Evolutionary conservation across 1,140 invertebrate species (phyloP), one percentile per base, ranked within the genome.

Genomic region (Brachionus sp.): DNA sequence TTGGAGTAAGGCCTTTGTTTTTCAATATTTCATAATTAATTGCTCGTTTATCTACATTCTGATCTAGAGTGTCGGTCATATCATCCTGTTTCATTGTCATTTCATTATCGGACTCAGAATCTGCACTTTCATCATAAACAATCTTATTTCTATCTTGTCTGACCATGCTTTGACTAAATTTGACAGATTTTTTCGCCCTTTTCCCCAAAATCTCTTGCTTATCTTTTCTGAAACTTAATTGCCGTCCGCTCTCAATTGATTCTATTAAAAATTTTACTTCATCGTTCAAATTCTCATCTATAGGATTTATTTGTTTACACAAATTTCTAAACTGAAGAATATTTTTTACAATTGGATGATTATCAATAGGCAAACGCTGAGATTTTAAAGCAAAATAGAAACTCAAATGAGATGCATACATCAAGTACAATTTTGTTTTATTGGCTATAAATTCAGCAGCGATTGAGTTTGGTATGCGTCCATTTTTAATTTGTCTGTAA

Each of bases 21-120:
- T 97, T 97, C 7, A 93, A 92, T 86, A 97, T 97, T 91, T 96
- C 86, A 87, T 95, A 95, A 16, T 93, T 96, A 85, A 97, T 96
- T 73, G 91, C 91, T 86, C 95, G 90, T 86, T 94, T 95, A 39
- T 90, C 91, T 37, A 84, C 84, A 37, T 86, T 85, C 16, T 86
- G 85, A 33, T 84, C 85, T n/a, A n/a, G n/a, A 35, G 68, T 33
- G 35, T 87, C 73, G 70, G 77, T 86, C 84, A 10, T 82, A 19
- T 37, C 25, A 7, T 23, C 2, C 13, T 42, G 13, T 39, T 57
- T 23, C n/a, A 37, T 16, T 5, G 37, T 57, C 13, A 42, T 77
- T 29, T 80, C 83, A 10, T 85, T 83, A 33, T 84, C 84, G 16
- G 82, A 66, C n/a, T 84, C 84, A 5, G 83, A 82, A 57, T 84